These are phyloP conservation scores for Rutilus rutilus DNA, from an alignment of 2,113 vertebrate genomes.

Conservation along the genomic window DNA sequence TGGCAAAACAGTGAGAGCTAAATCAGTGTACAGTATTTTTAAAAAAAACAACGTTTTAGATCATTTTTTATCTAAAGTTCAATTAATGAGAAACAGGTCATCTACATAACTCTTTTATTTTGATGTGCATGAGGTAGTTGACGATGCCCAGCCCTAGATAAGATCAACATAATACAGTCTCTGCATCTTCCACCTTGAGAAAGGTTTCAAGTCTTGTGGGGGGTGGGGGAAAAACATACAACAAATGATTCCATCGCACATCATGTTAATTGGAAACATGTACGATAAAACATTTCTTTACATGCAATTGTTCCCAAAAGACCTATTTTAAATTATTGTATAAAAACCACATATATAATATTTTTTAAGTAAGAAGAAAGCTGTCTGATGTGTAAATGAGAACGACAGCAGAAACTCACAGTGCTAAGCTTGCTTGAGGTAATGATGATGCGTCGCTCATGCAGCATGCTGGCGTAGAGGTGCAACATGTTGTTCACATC, in stretches of 20 bases:
- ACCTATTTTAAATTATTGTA: neutral
- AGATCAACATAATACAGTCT: neutral
- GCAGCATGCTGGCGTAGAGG: constrained; percentile 95
- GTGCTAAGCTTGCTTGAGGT: constrained; percentile 98
- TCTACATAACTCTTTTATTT: neutral
- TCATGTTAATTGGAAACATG: neutral
- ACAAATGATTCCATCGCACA: neutral
- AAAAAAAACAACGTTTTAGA: neutral
- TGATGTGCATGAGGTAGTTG: neutral
- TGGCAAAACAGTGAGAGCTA: constrained; percentile 20
- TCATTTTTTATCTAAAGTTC: neutral
- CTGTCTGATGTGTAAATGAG: constrained; percentile 10
- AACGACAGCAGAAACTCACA: constrained; percentile 81
- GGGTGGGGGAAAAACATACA: neutral
- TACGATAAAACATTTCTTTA: neutral
- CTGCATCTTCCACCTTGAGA: neutral
- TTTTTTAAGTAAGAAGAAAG: constrained; percentile 50
- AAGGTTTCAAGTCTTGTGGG: neutral
- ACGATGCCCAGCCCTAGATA: neutral
- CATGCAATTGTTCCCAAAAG: neutral
- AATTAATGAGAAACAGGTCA: neutral
- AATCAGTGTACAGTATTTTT: neutral
- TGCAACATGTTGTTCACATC: constrained; percentile 97
- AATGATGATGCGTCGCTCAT: constrained; percentile 93
- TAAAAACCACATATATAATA: constrained; percentile 30